Conservation (phyloP, 2,888 invertebrate genomes). For the Caenorhabditis sp. region DNA sequence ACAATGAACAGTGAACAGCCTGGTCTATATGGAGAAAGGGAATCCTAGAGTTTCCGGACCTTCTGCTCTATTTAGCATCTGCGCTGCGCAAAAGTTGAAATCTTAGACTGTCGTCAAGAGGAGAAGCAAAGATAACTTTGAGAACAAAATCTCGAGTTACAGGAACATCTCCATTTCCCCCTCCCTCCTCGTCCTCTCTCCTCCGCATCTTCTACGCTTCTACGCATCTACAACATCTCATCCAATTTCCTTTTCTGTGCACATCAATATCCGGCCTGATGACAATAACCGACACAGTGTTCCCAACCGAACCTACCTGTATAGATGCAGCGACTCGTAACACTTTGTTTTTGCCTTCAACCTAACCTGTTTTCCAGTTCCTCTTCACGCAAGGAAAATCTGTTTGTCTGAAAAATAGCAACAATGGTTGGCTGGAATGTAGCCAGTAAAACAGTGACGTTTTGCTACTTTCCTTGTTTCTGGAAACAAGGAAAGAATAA, state of each 20-base stretch:
- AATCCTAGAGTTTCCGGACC: neutral
- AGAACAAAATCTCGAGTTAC: slow-evolving; percentile 52
- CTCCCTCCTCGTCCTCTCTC: too few relatives aligned
- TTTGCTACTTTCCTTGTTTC: neutral
- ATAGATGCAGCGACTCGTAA: slow-evolving; percentile 16
- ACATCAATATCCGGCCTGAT: slow-evolving; percentile 14
- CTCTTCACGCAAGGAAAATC: slow-evolving; percentile 18
- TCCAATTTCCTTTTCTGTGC: slow-evolving; percentile 37
- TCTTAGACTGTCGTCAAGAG: slow-evolving; percentile 23
- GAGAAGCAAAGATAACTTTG: slow-evolving; percentile 47
- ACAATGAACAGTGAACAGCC: slow-evolving; percentile 1
- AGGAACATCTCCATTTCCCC: slow-evolving; percentile 59
- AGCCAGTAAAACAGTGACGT: neutral
- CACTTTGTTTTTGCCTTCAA: slow-evolving; percentile 34
- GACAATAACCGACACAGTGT: neutral
- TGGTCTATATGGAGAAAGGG: neutral
- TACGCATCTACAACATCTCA: slow-evolving; percentile 1
- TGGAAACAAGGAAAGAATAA: neutral
- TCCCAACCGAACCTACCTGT: slow-evolving; percentile 35
- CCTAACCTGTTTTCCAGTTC: slow-evolving; percentile 38
- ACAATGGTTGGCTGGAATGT: neutral
- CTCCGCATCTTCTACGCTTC: slow-evolving; percentile 32
- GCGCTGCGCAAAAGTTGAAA: slow-evolving; percentile 19
- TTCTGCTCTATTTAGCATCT: neutral
- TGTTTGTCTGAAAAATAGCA: slow-evolving; percentile 18